These are phyloP conservation scores for Fundulus diaphanus DNA, from an alignment of 2,797 vertebrate species.

Conservation along the genomic window DNA sequence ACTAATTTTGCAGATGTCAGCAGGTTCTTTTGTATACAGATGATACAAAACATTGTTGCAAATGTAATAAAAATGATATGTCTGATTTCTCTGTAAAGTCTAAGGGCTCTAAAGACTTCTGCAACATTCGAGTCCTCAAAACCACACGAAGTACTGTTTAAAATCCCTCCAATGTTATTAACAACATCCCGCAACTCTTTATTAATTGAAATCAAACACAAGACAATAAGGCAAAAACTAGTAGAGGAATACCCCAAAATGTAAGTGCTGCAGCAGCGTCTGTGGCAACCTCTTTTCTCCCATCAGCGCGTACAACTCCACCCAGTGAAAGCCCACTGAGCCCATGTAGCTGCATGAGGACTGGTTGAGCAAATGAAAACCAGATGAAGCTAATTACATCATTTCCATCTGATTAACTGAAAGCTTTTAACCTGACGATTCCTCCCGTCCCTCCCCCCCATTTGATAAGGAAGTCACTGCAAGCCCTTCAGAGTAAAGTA, in stretches of 20 bases:
- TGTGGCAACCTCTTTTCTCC: conserved; percentile 1
- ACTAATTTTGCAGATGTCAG: too few relatives aligned
- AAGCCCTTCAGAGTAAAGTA: conserved; percentile 41
- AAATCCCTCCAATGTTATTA: neutral
- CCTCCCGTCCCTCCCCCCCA: conserved; percentile 45
- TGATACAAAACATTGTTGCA: neutral
- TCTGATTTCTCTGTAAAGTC: neutral
- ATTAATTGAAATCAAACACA: neutral
- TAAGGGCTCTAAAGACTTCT: neutral
- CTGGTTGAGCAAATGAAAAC: conserved; percentile 51
- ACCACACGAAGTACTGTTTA: neutral
- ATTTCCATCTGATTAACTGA: conserved; percentile 67
- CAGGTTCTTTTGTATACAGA: neutral
- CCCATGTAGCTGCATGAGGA: conserved; percentile 20
- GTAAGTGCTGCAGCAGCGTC: neutral
- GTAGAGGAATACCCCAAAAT: neutral
- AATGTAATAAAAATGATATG: neutral
- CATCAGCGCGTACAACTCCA: conserved; percentile 16
- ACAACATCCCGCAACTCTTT: neutral
- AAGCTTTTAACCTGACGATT: conserved; percentile 65
- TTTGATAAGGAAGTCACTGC: conserved; percentile 53
- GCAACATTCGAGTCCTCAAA: too few relatives aligned
- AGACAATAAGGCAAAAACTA: neutral
- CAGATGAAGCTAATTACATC: conserved; percentile 70
- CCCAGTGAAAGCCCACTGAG: conserved; percentile 13